phyloP scores from a whole-genome alignment of 2,113 vertebrate species.

The Nymphicus hollandicus region DNA sequence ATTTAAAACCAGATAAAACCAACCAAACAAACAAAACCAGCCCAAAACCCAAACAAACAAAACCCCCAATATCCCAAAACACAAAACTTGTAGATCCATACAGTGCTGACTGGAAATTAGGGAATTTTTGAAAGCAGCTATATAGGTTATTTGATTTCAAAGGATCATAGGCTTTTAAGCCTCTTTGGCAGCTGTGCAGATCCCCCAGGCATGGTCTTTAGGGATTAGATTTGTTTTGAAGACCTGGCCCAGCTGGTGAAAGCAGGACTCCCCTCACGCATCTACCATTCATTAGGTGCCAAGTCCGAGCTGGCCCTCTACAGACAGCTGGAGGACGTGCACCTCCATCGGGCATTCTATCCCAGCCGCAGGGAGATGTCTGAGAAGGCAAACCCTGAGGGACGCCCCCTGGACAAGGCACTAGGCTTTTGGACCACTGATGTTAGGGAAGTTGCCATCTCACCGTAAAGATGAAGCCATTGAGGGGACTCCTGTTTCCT shows the following conservation, averaged over 20 bases:
- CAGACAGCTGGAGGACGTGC: not conserved
- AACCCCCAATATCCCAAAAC: not conserved
- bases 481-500: not conserved
- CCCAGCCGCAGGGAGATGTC: fast-evolving
- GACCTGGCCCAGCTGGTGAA: not conserved
- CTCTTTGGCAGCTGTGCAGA: not conserved
- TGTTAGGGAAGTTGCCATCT: not conserved
- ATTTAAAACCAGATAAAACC: not conserved
- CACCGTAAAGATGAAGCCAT: not conserved
- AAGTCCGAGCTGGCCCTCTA: not conserved
- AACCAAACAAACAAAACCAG: not conserved
- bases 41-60: not conserved
- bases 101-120: not conserved
- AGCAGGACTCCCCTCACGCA: not conserved
- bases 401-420: fast-evolving
- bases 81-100: not conserved
- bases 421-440: not conserved
- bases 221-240: not conserved
- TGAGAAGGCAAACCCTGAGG: not conserved
- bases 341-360: not conserved
- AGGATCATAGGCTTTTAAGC: not conserved
- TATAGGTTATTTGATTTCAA: not conserved
- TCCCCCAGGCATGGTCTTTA: not conserved
- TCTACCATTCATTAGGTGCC: not conserved
- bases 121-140: not conserved